phyloP scores from a whole-genome alignment of 1,140 invertebrate species.

The Wasmannia auropunctata region DNA sequence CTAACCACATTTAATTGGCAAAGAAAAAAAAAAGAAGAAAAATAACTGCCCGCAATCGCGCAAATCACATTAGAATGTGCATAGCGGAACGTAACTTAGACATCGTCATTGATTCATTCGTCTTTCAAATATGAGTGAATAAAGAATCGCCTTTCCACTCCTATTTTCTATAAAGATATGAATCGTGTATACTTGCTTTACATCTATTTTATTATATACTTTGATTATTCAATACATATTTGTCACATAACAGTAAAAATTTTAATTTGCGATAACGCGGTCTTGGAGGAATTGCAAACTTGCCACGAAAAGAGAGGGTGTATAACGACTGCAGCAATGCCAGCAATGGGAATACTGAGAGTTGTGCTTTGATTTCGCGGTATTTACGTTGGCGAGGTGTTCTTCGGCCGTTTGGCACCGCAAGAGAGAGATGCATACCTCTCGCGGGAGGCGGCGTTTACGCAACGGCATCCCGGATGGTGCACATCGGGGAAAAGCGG shows the following conservation, averaged over 20 bases:
- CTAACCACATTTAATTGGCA: not conserved
- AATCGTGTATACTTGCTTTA: not conserved
- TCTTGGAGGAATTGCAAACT: not conserved
- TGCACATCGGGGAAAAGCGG: not conserved
- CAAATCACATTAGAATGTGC: not conserved
- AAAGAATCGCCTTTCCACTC: not conserved
- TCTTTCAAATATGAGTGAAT: not conserved
- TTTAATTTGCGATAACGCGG: not conserved
- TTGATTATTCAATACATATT: not conserved
- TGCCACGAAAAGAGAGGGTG: not conserved
- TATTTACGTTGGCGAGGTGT: slow-evolving; percentile 43
- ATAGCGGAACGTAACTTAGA: not conserved
- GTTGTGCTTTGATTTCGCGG: slow-evolving; percentile 1
- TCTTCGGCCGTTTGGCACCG: not conserved
- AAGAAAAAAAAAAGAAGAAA: not conserved
- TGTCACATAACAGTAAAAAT: not conserved
- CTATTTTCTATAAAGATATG: not conserved
- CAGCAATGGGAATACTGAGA: not conserved
- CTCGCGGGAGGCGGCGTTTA: slow-evolving; percentile 5
- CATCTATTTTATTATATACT: not conserved
- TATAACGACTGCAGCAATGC: not conserved
- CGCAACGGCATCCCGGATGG: not conserved
- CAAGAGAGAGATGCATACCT: not conserved
- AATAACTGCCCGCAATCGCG: not conserved
- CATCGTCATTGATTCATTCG: not conserved